Base-by-base conservation (phyloP, 2,888 invertebrate species). In the Nephrotoma flavescens region DNA sequence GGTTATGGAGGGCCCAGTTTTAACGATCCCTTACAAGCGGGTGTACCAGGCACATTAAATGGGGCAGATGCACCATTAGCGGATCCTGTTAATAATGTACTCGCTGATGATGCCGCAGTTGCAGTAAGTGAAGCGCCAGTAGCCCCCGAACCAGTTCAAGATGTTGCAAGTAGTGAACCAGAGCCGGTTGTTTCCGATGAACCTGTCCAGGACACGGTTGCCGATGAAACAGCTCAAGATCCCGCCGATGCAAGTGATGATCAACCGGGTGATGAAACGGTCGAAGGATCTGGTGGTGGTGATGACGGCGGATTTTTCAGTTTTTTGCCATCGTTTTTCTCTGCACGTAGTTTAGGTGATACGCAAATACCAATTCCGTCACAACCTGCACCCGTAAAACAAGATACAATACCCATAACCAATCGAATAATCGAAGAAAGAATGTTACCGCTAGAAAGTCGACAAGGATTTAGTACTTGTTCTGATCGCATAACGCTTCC, bases 401-500 rank as follows among this genome's bases (percentile, higher is more conserved):
- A 41, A 6, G 42, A 7, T 42, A 42, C 42, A 15, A 3, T 19
- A 5, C 31, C 31, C 0, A 15, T 15, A 71, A 7, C 19, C 9
- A 31, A 71, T 11, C 11, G 31, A 31, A 42, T 15, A 11, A 84
- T 42, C 31, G 42, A 84, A n/a, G 42, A 42, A 7, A 86, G 57
- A 7, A 86, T 52, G 0, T 88, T 89, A 0, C 88, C 89, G 12
- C 87, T 89, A 31, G 42, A 87, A 83, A 41, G 15, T n/a, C 86
- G 87, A 5, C 88, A 90, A 1, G 90, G 90, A 87, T 90, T 89
- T 45, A 90, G 90, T 86, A 90, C 89, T 0, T 97, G 97, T 89
- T 92, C 92, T 12, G 96, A 97, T 90, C 93, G 95, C 86, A 94
- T 97, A 86, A 94, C 96, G 0, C 94, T 97, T 91, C 96, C 96